Percentiles rank a stretch among this genome's conserved stretches.
phyloP scores from a whole-genome alignment of 2,113 vertebrate genomes.

The Brachyhypopomus gauderio region DNA sequence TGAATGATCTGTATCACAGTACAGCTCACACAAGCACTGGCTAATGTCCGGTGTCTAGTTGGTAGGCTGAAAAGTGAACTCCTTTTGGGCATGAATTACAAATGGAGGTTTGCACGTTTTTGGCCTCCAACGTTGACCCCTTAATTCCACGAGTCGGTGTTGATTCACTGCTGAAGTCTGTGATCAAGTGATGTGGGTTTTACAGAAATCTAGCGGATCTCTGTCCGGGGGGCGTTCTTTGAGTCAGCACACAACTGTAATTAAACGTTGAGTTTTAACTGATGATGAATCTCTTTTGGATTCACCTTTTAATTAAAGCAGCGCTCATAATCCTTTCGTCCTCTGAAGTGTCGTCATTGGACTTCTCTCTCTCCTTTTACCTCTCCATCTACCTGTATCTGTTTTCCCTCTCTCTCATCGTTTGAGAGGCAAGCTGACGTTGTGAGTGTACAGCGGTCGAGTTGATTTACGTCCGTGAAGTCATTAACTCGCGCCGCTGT shows the following conservation, averaged over 20 bases:
- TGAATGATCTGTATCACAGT: not conserved
- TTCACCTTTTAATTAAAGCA: conserved; percentile 17
- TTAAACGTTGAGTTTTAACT: conserved; percentile 17
- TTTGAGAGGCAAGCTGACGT: not conserved
- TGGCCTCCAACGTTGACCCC: not conserved
- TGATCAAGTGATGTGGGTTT: conserved; percentile 9
- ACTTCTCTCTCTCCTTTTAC: not conserved
- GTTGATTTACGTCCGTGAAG: conserved; percentile 28
- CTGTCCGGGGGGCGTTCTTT: not conserved
- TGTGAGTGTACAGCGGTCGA: conserved; percentile 26
- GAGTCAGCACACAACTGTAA: conserved; percentile 19
- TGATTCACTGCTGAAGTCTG: not conserved
- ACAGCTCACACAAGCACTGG: not conserved
- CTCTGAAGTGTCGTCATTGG: not conserved
- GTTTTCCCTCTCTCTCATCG: not conserved
- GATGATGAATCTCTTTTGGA: conserved; percentile 31
- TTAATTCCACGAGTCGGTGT: not conserved
- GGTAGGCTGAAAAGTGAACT: not conserved
- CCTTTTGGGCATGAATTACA: not conserved
- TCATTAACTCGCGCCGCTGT: not conserved
- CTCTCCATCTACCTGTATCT: not conserved
- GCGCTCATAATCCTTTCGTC: not conserved
- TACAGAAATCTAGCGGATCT: not conserved
- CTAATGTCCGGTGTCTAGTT: not conserved
- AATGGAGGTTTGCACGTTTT: not conserved